Evolutionary conservation across 2,888 invertebrate genomes (phyloP).

Genomic region (Orthonychiurus folsomi): DNA sequence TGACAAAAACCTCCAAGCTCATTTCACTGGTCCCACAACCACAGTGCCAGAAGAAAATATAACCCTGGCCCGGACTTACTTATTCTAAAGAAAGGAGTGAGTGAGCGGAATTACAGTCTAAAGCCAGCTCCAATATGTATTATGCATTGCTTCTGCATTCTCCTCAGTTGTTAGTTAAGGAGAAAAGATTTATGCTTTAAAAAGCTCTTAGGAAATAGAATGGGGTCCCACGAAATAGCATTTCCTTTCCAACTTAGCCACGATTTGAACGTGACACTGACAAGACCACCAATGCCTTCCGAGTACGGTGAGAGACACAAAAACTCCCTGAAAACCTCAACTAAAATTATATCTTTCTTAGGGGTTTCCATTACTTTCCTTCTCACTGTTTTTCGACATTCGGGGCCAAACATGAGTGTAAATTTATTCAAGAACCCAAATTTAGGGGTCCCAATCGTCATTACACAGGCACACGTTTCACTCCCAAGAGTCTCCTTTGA

Average conservation of each 20-base stretch:
- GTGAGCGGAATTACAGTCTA: not conserved
- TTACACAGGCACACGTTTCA: slow-evolving; percentile 18
- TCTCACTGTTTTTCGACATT: too few relatives aligned
- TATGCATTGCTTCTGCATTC: not conserved
- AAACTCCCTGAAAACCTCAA: not conserved
- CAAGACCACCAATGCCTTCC: not conserved
- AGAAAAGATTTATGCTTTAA: slow-evolving; percentile 28
- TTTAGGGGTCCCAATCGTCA: slow-evolving; percentile 28
- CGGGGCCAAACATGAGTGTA: slow-evolving; percentile 23
- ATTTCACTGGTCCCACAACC: slow-evolving; percentile 22
- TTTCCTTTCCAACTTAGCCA: too few relatives aligned
- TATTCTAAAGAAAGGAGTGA: not conserved
- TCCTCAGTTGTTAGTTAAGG: slow-evolving; percentile 10
- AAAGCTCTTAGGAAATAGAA: slow-evolving; percentile 29
- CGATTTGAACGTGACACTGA: too few relatives aligned
- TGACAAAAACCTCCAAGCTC: slow-evolving; percentile 19
- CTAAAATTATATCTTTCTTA: not conserved
- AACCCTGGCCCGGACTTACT: not conserved
- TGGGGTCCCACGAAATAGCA: not conserved
- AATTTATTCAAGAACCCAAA: slow-evolving; percentile 29
- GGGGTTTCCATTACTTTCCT: not conserved
- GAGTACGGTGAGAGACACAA: not conserved
- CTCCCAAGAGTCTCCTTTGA: slow-evolving; percentile 25
- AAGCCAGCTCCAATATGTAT: not conserved
- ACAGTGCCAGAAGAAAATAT: slow-evolving; percentile 4